Conservation (phyloP, 2,113 vertebrate species). For the Acrocephalus arundinaceus region DNA sequence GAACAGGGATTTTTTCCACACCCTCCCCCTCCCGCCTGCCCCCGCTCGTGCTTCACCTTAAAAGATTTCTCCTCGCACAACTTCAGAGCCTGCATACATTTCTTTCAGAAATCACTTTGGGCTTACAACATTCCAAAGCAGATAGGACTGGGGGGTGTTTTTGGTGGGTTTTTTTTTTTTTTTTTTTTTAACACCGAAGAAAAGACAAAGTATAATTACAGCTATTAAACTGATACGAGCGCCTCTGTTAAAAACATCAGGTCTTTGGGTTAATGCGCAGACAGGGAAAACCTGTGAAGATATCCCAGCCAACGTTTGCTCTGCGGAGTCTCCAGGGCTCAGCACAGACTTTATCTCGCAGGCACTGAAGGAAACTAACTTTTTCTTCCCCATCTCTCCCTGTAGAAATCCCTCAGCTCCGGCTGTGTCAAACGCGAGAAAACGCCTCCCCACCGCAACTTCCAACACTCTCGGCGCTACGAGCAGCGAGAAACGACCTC, state of each 20-base stretch:
- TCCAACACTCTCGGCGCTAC: not conserved
- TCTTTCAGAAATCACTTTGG: not conserved
- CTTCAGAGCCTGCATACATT: not conserved
- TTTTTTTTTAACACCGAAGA: not conserved
- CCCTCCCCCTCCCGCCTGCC: no score
- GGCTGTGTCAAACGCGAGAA: not conserved
- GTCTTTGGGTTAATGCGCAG: not conserved
- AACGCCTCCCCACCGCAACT: not conserved
- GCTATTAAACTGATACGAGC: not conserved
- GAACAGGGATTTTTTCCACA: not conserved
- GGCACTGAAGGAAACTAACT: constrained; percentile 24
- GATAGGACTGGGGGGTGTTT: not conserved
- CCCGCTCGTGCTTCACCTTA: not conserved
- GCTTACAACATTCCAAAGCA: not conserved
- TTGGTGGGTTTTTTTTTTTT: not conserved
- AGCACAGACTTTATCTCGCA: not conserved
- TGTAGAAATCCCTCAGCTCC: not conserved
- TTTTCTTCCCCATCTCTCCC: not conserved
- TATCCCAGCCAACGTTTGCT: not conserved
- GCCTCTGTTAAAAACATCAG: not conserved
- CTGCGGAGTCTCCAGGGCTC: not conserved
- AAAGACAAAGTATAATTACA: not conserved
- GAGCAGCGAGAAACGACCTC: not conserved
- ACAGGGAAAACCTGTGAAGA: not conserved
- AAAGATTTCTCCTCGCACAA: not conserved